Conservation (phyloP, 2,797 vertebrate species). For the Melopsittacus undulatus region DNA sequence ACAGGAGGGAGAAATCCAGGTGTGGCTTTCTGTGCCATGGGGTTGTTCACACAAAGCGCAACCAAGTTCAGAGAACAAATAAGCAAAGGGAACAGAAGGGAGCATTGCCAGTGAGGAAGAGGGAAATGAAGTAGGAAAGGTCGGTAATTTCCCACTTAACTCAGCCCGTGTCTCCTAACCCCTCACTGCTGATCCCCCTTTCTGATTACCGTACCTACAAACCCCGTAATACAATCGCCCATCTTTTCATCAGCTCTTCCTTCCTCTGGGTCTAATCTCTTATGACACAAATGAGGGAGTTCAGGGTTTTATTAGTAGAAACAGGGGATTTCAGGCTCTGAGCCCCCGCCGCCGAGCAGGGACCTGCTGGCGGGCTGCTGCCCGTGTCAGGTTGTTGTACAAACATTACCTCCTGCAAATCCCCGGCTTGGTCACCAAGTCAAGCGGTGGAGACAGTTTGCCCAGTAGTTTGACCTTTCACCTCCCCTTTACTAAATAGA, state of each 20-base stretch:
- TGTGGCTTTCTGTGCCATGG: accelerated
- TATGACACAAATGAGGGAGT: accelerated
- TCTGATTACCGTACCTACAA: neutral
- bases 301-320: neutral
- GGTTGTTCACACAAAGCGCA: neutral
- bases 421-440: slow-evolving; percentile 65
- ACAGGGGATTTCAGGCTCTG: neutral
- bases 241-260: slow-evolving; percentile 18
- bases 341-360: neutral
- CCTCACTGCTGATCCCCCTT: neutral
- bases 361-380: slow-evolving; percentile 49
- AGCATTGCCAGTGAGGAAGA: neutral
- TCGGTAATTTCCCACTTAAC: neutral
- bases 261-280: neutral
- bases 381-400: slow-evolving; percentile 68
- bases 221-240: accelerated
- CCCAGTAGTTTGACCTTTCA: slow-evolving; percentile 84
- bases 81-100: neutral
- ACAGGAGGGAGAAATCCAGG: neutral
- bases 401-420: slow-evolving; percentile 54
- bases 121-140: neutral
- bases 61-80: neutral
- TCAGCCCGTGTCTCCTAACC: neutral
- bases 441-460: slow-evolving; percentile 76
- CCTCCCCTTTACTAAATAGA: slow-evolving; percentile 87